phyloP scores from a whole-genome alignment of 2,113 vertebrate genomes.

The Lampris megalopsis region DNA sequence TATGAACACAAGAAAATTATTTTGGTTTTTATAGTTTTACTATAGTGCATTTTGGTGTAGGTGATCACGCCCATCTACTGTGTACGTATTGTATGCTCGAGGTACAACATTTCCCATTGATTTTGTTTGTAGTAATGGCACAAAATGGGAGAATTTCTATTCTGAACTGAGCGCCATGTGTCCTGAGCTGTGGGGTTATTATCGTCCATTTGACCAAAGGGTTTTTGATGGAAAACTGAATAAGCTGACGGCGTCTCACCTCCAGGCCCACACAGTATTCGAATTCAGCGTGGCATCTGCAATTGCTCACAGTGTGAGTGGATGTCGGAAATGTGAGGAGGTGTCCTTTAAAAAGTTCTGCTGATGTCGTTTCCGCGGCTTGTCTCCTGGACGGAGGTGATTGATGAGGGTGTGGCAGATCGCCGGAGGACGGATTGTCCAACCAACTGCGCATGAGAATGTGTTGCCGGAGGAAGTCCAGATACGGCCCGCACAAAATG shows the following conservation, averaged over 20 bases:
- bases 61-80: too few species aligned
- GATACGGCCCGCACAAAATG: neutral
- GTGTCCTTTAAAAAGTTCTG: slow-evolving; percentile 48
- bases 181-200: slow-evolving; percentile 10
- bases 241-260: slow-evolving; percentile 7
- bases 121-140: slow-evolving; percentile 7
- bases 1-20: too few species aligned
- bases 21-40: too few species aligned
- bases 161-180: slow-evolving; percentile 12
- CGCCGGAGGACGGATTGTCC: slow-evolving; percentile 39
- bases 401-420: slow-evolving; percentile 55
- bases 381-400: slow-evolving; percentile 44
- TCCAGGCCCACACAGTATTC: slow-evolving; percentile 37
- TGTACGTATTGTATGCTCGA: neutral
- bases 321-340: slow-evolving; percentile 28
- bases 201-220: slow-evolving; percentile 24
- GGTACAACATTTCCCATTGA: neutral
- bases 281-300: slow-evolving; percentile 49
- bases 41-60: too few species aligned
- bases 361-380: slow-evolving; percentile 6
- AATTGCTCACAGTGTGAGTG: slow-evolving; percentile 55
- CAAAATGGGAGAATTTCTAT: slow-evolving; percentile 29
- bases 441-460: slow-evolving; percentile 34
- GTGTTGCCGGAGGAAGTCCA: neutral
- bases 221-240: slow-evolving; percentile 27